Evolutionary conservation across 2,113 vertebrate genomes (phyloP).

Genomic region (Psittacula cyanocephala): DNA sequence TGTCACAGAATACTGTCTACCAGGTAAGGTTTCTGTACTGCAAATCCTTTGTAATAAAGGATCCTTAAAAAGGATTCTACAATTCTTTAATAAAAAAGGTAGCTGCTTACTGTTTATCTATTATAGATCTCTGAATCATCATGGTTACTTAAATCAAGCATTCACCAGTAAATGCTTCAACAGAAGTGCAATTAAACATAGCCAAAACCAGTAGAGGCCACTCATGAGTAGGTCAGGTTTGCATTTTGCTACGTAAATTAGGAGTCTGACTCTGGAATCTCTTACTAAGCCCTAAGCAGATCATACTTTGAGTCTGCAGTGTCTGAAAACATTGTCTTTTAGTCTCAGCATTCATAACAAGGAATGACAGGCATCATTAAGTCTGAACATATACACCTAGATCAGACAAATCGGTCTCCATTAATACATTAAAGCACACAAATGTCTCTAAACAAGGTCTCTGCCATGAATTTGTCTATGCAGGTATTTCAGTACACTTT

Average conservation of each 20-base stretch:
- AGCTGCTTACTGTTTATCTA: neutral
- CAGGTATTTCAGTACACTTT: neutral
- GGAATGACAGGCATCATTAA: neutral
- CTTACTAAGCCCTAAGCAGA: neutral
- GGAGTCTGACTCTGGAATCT: neutral
- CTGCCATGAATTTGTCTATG: neutral
- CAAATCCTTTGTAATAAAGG: neutral
- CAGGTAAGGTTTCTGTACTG: neutral
- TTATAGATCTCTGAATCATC: neutral
- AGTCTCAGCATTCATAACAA: neutral
- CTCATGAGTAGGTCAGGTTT: neutral
- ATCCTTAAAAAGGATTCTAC: neutral
- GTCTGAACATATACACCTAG: neutral
- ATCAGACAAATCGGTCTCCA: neutral
- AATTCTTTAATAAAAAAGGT: neutral
- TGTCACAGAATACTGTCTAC: neutral
- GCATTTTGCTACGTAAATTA: neutral
- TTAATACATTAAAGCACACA: neutral
- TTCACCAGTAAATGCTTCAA: slow-evolving; percentile 25
- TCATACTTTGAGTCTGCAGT: neutral
- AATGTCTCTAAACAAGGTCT: neutral
- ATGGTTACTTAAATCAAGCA: neutral
- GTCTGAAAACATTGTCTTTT: neutral
- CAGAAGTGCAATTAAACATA: neutral
- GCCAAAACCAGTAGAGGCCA: slow-evolving; percentile 26